Base-by-base conservation (phyloP, 2,113 vertebrate species). In the Takifugu bimaculatus region DNA sequence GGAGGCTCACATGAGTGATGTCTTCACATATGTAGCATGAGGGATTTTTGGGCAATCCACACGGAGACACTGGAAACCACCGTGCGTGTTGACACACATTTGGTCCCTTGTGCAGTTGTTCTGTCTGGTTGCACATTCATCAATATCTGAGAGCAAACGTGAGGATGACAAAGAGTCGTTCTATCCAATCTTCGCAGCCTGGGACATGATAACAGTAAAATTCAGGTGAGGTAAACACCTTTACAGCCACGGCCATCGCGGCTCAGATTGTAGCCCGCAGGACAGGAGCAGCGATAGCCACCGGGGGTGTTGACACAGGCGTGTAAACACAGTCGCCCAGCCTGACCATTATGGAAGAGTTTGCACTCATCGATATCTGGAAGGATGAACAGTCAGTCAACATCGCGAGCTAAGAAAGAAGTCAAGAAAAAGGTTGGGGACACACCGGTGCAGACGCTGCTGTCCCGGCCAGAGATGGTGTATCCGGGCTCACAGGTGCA, bases 281-380 rank as follows among this genome's bases (percentile, higher is more conserved):
- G 94, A 42, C 94, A 96, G 59, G 87, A 60, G 51, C 94, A 96
- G 62, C 85, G 90, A 81, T 95, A 95, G 25, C 93, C 92, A 44
- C 94, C 93, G 0, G 93, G 87, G 0, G 93, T 92, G 88, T 95
- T 96, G 42, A 94, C 73, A 59, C 94, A 96, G 42, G 89, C 39
- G 0, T 96, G 89, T 47, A 91, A 70, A 76, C 94, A 96, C 62
- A 96, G 80, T 62, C 76, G 90, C 0, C 86, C 91, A 50, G 85
- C 86, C 54, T 84, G 88, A 6, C 87, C 88, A 6, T 65, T 90
- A 73, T 95, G 93, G 85, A 93, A 94, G 52, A 95, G 75, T 75
- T 91, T 88, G 77, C 94, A 96, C 80, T 96, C 93, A 7, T 96
- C 94, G 27, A 96, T 85, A 14, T 95, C 94, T 96, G 58, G n/a